phyloP scores from a whole-genome alignment of 2,797 vertebrate species.

The Paedocypris micromegethes region DNA sequence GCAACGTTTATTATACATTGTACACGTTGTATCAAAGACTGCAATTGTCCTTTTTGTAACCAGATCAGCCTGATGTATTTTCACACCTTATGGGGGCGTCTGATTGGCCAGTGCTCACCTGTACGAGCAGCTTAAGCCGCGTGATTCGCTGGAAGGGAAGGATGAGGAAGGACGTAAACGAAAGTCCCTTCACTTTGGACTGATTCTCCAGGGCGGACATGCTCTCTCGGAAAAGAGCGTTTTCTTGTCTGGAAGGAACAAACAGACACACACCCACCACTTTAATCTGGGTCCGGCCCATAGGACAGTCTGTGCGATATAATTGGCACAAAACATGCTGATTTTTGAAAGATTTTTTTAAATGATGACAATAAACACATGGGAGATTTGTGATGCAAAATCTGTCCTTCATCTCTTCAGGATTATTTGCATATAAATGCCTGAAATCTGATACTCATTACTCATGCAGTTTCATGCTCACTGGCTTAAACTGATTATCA shows the following conservation, averaged over 20 bases:
- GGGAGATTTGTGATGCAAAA: neutral
- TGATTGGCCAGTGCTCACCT: constrained; percentile 65
- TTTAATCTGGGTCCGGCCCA: too few relatives aligned
- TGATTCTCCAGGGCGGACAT: constrained; percentile 81
- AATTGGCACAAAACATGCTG: too few relatives aligned
- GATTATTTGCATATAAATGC: neutral
- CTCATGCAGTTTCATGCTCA: neutral
- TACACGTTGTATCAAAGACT: neutral
- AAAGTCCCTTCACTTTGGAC: constrained; percentile 82
- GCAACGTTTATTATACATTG: neutral
- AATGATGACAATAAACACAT: neutral
- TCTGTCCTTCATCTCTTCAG: neutral
- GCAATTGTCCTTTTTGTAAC: too few relatives aligned
- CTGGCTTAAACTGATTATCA: neutral
- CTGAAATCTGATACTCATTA: neutral
- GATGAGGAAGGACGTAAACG: constrained; percentile 94
- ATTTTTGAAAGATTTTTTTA: too few relatives aligned
- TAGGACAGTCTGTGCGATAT: too few relatives aligned
- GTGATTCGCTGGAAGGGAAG: constrained; percentile 96
- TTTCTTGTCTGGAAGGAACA: constrained; percentile 77
- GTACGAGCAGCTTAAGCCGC: constrained; percentile 87
- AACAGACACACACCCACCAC: neutral
- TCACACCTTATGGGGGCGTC: too few relatives aligned
- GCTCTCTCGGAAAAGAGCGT: constrained; percentile 80
- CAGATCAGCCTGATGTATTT: too few relatives aligned